These are phyloP conservation scores for Argopecten irradians DNA, from an alignment of 1,140 invertebrate species.

Conservation along the genomic window DNA sequence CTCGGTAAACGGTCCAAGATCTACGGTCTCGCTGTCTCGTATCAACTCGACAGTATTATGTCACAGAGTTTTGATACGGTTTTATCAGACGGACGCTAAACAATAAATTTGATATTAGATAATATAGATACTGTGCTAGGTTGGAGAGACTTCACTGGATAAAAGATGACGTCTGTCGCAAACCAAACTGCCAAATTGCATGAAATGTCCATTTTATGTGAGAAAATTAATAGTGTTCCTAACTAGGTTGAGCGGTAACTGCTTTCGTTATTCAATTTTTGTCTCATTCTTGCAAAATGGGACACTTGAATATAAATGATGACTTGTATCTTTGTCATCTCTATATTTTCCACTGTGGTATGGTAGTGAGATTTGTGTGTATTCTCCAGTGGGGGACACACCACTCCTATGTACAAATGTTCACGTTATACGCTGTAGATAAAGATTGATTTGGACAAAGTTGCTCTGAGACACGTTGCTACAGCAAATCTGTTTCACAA, in stretches of 20 bases:
- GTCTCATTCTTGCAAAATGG: not conserved
- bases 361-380: not conserved
- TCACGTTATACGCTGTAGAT: not conserved
- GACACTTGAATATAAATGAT: constrained; percentile 5
- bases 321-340: constrained; percentile 21
- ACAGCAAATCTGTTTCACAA: constrained; percentile 21
- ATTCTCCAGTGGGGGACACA: not conserved
- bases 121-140: constrained; percentile 11
- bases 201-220: constrained; percentile 22
- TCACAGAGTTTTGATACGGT: constrained; percentile 6
- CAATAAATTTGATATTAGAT: constrained; percentile 23
- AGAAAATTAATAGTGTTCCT: constrained; percentile 18
- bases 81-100: not conserved
- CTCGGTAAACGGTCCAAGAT: constrained; percentile 20
- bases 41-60: constrained; percentile 17
- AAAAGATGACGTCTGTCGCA: constrained; percentile 5
- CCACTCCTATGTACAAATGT: not conserved
- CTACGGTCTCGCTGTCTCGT: constrained; percentile 5
- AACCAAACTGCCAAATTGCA: constrained; percentile 21
- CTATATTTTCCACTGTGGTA: not conserved
- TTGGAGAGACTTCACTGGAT: constrained; percentile 4
- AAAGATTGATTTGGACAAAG: not conserved
- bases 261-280: constrained; percentile 6
- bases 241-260: constrained; percentile 14
- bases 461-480: not conserved